phyloP scores from a whole-genome alignment of 2,888 invertebrate species.

The Nomada hirtipes region DNA sequence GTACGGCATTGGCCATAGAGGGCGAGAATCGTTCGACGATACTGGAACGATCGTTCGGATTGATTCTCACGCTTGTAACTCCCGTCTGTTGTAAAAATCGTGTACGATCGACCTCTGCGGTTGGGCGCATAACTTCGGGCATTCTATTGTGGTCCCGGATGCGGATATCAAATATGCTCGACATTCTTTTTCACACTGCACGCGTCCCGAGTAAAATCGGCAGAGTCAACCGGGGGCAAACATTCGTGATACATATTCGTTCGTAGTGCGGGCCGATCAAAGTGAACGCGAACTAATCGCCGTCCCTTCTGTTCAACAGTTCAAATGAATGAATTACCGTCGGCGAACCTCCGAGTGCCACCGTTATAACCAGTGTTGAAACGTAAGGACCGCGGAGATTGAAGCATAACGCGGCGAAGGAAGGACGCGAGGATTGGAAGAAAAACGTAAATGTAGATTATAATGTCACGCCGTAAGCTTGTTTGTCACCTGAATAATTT shows the following conservation, averaged over 20 bases:
- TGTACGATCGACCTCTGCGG: too few relatives aligned
- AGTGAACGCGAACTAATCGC: constrained; percentile 40
- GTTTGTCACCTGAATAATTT: background rate
- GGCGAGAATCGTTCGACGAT: too few relatives aligned
- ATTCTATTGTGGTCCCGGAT: too few relatives aligned
- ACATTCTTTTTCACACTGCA: too few relatives aligned
- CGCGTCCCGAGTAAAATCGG: too few relatives aligned
- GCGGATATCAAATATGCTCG: too few relatives aligned
- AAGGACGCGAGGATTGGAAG: background rate
- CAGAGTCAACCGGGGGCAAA: too few relatives aligned
- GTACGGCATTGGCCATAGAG: too few relatives aligned
- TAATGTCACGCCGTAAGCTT: constrained; percentile 49
- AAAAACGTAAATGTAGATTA: background rate
- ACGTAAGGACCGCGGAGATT: background rate
- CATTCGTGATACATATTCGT: too few relatives aligned
- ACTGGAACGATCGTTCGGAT: too few relatives aligned
- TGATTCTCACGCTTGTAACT: background rate
- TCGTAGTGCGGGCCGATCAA: too few relatives aligned
- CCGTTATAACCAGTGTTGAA: constrained; percentile 24
- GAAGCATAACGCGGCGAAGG: background rate
- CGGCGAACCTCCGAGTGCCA: constrained; percentile 33
- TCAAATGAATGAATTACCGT: constrained; percentile 58
- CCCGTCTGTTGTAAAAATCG: background rate
- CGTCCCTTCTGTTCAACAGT: constrained; percentile 61
- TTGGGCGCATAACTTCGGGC: too few relatives aligned